Evolutionary conservation across 1,140 invertebrate species (phyloP), one percentile per base, ranked within the genome.

Genomic region (Ceratina japonica): DNA sequence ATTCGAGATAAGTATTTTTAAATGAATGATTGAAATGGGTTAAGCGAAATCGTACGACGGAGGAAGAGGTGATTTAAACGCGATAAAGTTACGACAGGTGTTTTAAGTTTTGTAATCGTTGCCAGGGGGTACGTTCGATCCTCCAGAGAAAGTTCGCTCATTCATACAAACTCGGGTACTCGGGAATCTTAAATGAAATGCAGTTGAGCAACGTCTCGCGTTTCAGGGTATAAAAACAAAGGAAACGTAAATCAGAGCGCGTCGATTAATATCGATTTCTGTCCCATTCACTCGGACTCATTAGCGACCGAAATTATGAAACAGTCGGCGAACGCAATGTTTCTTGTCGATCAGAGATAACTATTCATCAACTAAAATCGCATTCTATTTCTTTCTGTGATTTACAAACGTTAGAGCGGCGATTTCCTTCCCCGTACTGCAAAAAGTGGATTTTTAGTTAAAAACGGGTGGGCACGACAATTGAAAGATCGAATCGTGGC

Each of bases 1-100:
- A 18, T n/a, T 37, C 12, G 13, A 76, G 12, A 44, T n/a, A 22
- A 52, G 10, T 37, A 27, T 27, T n/a, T 58, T 64, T 22, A 24
- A 27, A 65, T 66, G 65, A 82, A 75, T 73, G 31, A 58, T 63
- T 31, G 58, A 83, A 80, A 73, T 37, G 15, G 49, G 61, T 77
- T 62, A 20, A 66, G n/a, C 49, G 13, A 24, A 62, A n/a, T 13
- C 49, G 56, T 65, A 31, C 12, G 51, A 59, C 44, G 51, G 61
- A 12, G 61, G 18, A 51, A 75, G 62, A 61, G 15, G 69, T 68
- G 74, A 84, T 81, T 84, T 78, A 72, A 84, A 84, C 72, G 56
- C 52, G 12, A 51, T 54, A 64, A 51, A 62, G 20, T 59, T 44
- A 37, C 61, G 22, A 72, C 82, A 85, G 74, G 82, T 84, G 79